Evolutionary conservation across 2,113 vertebrate species (phyloP).

Genomic region (Falcunculus frontatus): DNA sequence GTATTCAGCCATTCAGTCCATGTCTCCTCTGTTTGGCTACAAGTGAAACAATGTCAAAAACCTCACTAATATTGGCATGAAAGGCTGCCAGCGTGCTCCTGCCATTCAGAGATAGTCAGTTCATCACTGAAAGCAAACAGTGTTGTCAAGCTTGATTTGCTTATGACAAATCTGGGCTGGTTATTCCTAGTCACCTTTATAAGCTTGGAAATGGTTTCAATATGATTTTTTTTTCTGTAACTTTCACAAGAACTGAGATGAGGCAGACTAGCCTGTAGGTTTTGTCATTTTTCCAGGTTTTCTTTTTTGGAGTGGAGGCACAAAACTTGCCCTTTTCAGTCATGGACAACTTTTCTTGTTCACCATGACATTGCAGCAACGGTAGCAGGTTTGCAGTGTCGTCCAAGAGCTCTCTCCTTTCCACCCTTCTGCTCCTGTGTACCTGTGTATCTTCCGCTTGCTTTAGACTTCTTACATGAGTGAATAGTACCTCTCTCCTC

Average conservation of each 20-base stretch:
- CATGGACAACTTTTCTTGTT: neutral
- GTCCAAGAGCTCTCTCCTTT: neutral
- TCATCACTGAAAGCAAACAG: neutral
- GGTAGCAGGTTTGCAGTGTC: neutral
- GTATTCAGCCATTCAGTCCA: neutral
- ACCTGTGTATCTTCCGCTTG: neutral
- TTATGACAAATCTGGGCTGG: neutral
- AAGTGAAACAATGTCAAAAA: neutral
- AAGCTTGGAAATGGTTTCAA: neutral
- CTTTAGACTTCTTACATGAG: neutral
- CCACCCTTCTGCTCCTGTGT: neutral
- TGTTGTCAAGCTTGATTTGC: neutral
- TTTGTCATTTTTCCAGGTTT: neutral
- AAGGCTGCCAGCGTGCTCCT: fast-evolving
- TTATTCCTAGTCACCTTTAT: neutral
- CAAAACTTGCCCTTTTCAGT: neutral
- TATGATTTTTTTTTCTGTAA: neutral
- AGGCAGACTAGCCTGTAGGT: neutral
- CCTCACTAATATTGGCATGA: neutral
- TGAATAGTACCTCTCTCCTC: neutral
- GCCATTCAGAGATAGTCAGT: neutral
- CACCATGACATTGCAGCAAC: neutral
- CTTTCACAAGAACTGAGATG: neutral
- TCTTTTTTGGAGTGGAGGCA: neutral
- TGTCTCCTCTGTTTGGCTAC: neutral